Percentiles rank a stretch among this genome's conserved stretches.
phyloP scores from a whole-genome alignment of 92 coral and sea anemone genomes.

The Paragorgia papillata region DNA sequence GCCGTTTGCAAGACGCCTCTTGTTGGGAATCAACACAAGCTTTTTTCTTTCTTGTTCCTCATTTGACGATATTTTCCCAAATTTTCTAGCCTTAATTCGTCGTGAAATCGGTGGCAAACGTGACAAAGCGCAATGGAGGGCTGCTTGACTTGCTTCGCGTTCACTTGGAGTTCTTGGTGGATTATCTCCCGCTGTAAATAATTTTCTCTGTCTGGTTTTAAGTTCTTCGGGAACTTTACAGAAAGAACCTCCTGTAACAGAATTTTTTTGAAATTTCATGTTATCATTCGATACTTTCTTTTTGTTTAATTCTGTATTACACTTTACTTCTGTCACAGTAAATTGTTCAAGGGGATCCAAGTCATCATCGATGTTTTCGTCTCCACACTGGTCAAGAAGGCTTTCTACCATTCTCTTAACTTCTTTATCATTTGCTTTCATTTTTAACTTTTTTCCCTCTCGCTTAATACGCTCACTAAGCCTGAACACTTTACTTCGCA shows the following conservation, averaged over 20 bases:
- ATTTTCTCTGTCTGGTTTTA: conserved; percentile 24
- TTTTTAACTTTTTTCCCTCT: conserved; percentile 16
- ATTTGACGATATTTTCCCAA: neutral
- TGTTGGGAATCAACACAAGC: conserved; percentile 22
- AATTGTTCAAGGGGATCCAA: conserved; percentile 16
- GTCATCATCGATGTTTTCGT: conserved; percentile 17
- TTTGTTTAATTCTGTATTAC: neutral
- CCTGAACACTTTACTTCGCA: conserved; percentile 12
- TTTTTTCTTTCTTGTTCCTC: neutral
- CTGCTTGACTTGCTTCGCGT: conserved; percentile 33
- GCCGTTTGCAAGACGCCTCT: conserved; percentile 17
- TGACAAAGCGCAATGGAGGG: conserved; percentile 33
- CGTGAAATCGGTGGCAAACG: conserved; percentile 23
- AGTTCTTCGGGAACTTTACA: conserved; percentile 19
- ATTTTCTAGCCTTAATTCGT: conserved; percentile 4
- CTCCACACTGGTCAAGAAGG: conserved; percentile 15
- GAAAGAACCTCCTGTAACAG: neutral
- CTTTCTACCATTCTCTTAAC: conserved; percentile 24
- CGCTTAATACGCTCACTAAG: conserved; percentile 9
- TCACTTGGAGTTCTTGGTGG: conserved; percentile 32
- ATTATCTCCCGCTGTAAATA: conserved; percentile 32
- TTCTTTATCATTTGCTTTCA: conserved; percentile 29
- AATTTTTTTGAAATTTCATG: neutral
- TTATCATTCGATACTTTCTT: neutral
- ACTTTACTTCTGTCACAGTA: neutral